phyloP scores from a whole-genome alignment of 2,113 vertebrate genomes.

The Neofelis nebulosa region DNA sequence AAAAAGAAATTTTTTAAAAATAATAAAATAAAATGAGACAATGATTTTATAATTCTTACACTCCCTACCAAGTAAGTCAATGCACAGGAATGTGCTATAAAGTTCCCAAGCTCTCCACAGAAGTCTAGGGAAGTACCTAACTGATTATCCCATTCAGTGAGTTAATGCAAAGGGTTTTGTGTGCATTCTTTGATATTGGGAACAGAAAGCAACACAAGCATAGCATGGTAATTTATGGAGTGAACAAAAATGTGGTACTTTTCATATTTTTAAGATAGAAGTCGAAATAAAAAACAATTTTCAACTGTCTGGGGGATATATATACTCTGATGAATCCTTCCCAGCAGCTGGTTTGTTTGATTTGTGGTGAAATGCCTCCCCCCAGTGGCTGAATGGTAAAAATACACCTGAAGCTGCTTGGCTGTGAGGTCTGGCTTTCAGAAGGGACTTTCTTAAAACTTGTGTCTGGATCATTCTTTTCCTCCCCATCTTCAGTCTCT shows the following conservation, averaged over 20 bases:
- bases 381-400: neutral
- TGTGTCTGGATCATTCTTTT: neutral
- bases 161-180: neutral
- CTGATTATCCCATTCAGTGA: neutral
- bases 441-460: neutral
- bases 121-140: neutral
- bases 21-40: neutral
- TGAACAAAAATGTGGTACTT: neutral
- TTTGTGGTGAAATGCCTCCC: constrained; percentile 31
- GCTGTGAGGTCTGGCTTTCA: neutral
- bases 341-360: no score
- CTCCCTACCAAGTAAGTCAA: neutral
- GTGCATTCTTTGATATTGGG: neutral
- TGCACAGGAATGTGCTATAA: neutral
- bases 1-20: no score
- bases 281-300: neutral
- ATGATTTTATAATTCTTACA: neutral
- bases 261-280: neutral
- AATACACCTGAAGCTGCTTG: neutral
- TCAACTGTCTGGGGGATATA: neutral
- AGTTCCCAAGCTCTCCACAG: neutral
- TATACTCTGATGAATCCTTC: neutral
- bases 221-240: neutral
- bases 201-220: neutral
- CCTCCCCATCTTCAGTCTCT: neutral